These are phyloP conservation scores for Oithona nana DNA, from an alignment of 2,888 invertebrate species.

Conservation along the genomic window DNA sequence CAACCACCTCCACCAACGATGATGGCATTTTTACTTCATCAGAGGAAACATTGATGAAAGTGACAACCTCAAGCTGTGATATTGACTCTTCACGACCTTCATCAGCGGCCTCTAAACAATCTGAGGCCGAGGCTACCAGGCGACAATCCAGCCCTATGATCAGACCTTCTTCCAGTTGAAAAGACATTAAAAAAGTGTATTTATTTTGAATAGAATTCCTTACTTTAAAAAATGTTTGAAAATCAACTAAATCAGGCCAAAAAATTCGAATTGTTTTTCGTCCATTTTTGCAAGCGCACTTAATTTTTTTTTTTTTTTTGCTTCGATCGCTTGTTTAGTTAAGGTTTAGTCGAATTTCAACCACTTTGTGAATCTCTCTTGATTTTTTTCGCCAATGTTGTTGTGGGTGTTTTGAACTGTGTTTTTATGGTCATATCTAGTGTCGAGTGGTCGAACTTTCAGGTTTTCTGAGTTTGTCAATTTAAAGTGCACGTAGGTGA, in stretches of 20 bases:
- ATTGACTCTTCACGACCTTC: background rate
- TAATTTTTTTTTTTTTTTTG: background rate
- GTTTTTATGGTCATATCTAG: background rate
- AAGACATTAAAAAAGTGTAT: background rate
- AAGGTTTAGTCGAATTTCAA: too few species aligned
- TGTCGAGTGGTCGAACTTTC: background rate
- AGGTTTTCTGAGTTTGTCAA: background rate
- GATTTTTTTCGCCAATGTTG: background rate
- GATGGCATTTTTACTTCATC: slow-evolving; percentile 1
- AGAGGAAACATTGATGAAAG: background rate
- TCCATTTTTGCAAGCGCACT: too few species aligned
- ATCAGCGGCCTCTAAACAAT: background rate
- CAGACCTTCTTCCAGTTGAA: background rate
- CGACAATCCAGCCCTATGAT: background rate
- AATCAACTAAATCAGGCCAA: too few species aligned
- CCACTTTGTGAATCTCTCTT: background rate
- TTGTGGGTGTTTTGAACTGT: background rate
- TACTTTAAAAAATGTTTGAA: background rate
- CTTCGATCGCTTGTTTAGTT: too few species aligned
- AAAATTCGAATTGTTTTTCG: too few species aligned
- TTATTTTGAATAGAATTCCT: background rate
- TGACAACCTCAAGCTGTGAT: background rate
- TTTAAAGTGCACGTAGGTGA: background rate
- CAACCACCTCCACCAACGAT: background rate
- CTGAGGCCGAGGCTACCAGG: background rate